Evolutionary conservation across 1,140 invertebrate genomes (phyloP).

Genomic region (Neodiprion pinetum): DNA sequence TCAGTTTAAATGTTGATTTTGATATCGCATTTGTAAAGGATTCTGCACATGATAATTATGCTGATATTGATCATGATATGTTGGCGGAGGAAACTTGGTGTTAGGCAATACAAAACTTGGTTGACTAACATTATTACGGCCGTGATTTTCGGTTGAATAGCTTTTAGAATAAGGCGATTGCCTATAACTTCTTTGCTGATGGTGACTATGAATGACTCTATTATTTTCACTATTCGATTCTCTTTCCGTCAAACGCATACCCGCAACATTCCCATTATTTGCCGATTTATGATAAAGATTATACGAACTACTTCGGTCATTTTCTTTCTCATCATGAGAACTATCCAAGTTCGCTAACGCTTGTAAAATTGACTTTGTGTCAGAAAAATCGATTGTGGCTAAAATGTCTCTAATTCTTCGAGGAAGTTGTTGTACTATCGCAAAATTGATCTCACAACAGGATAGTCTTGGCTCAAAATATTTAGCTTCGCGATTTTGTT

Average conservation of each 20-base stretch:
- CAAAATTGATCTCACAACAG: conserved; percentile 19
- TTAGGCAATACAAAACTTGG: background rate
- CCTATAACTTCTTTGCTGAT: too few relatives aligned
- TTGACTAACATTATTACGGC: background rate
- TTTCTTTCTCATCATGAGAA: background rate
- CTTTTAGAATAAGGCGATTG: too few relatives aligned
- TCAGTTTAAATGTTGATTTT: background rate
- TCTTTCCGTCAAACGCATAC: too few relatives aligned
- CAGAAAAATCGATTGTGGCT: conserved; percentile 12
- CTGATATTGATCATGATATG: background rate
- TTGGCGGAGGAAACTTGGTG: background rate
- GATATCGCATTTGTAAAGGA: background rate
- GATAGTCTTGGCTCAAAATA: conserved; percentile 16
- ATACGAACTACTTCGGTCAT: background rate
- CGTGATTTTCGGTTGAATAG: background rate
- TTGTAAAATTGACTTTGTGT: background rate
- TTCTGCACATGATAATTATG: background rate
- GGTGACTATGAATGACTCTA: too few relatives aligned
- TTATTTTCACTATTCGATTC: too few relatives aligned
- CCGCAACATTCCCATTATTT: background rate
- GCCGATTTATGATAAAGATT: too few relatives aligned
- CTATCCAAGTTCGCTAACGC: conserved; percentile 18
- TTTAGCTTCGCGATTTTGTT: conserved; percentile 9
- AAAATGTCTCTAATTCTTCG: conserved; percentile 17
- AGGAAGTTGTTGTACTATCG: conserved; percentile 24